A percentile compares a stretch with the other conserved stretches of the same genome.
Conservation (phyloP, 2,888 invertebrate genomes). For the Pyrocoelia pectoralis region DNA sequence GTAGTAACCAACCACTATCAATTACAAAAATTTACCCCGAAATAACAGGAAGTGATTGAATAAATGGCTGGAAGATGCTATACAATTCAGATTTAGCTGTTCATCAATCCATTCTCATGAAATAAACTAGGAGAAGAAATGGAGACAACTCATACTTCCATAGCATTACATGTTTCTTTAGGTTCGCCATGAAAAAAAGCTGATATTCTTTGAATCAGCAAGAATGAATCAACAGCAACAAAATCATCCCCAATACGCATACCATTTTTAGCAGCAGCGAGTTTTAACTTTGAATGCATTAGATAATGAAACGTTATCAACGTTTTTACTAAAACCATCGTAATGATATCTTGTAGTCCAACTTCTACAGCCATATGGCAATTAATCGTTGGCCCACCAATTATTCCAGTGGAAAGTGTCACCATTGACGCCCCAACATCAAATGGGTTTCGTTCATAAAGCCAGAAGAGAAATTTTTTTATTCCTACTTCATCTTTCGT, state of each 20-base stretch:
- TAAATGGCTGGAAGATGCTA: background rate
- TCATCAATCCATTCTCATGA: background rate
- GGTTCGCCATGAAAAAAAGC: background rate
- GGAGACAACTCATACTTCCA: background rate
- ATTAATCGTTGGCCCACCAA: conserved; percentile 7
- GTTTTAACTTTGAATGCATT: conserved; percentile 4
- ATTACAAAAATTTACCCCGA: background rate
- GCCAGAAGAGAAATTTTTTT: background rate
- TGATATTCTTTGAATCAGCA: background rate
- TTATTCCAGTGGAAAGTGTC: background rate
- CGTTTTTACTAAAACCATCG: conserved; percentile 5
- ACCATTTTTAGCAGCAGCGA: background rate
- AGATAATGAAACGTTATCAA: background rate
- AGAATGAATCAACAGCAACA: background rate
- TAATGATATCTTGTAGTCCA: background rate
- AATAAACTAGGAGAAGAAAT: background rate
- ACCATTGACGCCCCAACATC: background rate
- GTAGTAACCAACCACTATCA: background rate
- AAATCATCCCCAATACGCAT: background rate
- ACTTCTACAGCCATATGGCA: background rate
- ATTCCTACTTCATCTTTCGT: background rate
- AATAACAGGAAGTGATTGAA: background rate
- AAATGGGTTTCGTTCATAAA: background rate
- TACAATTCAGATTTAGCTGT: background rate
- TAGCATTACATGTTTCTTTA: background rate